Base-by-base conservation (phyloP, 2,113 vertebrate genomes). In the Chaenogobius annularis region DNA sequence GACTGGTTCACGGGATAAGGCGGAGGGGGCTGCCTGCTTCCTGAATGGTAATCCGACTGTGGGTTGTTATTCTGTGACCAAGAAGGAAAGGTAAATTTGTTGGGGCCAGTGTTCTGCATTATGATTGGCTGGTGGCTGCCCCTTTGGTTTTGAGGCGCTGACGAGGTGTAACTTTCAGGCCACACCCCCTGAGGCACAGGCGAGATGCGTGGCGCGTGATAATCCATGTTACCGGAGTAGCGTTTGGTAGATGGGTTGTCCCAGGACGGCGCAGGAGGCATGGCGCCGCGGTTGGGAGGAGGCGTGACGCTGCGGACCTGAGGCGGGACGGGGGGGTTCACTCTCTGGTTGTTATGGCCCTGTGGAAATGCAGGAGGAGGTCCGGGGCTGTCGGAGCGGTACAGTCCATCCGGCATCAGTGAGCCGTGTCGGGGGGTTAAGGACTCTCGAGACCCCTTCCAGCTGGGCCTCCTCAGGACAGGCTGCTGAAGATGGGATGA, bases 381-480 rank as follows among this genome's bases (percentile, higher is more conserved):
- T 59, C 88, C 95, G 3, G 96, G 95, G 70, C 95, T 98, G 81
- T 96, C 96, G 0, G 96, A 95, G 79, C 93, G 94, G 84, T 96
- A 98, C 74, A 92, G 92, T 0, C 91, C 93, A 2, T 98, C 96
- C 75, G 91, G 93, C 82, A 97, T 86, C 9, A 95, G 83, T 50
- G 95, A 93, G 14, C 94, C 95, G 0, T 96, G 96, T 63, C 97
- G 90, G 75, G 95, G 95, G 43, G 93, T 95, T 89, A 99, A 70
- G 67, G 97, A 98, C 85, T 99, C 98, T 85, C 97, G 98, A 13
- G 98, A 99, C 66, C 96, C 98, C 87, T 99, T 99, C 97, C 97
- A 98, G 93, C 98, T 99, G 22, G 93, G 94, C 81, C 94, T 95
- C 77, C 97, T 92, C 85, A 96, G 93, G 75, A 99, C 85, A 0